A percentile compares a stretch with the other conserved stretches of the same genome.
Evolutionary conservation across 2,888 invertebrate species (phyloP).

Genomic region (Melipona beecheii): DNA sequence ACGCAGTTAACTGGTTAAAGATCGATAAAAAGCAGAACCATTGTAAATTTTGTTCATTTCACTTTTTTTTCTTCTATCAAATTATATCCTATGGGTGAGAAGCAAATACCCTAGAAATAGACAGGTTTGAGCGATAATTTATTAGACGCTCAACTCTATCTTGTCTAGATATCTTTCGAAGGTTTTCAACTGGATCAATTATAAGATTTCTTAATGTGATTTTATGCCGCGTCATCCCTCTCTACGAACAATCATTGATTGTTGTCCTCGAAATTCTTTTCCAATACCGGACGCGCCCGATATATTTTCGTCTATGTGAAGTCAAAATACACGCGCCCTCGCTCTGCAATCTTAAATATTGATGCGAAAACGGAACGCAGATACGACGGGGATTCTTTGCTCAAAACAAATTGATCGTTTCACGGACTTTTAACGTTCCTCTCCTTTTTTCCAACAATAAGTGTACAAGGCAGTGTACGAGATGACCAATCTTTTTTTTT

Average conservation of each 20-base stretch:
- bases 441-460: background rate
- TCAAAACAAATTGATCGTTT: background rate
- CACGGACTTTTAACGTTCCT: conserved; percentile 10
- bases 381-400: background rate
- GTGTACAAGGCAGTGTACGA: background rate
- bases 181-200: conserved; percentile 31
- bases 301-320: background rate
- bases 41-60: background rate
- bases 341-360: too few relatives aligned
- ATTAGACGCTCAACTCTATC: background rate
- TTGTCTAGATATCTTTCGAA: conserved; percentile 2
- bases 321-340: background rate
- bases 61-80: background rate
- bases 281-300: background rate
- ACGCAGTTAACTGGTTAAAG: too few relatives aligned
- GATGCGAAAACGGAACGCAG: background rate
- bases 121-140: background rate
- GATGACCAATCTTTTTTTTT: background rate
- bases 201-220: conserved; percentile 39
- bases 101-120: background rate
- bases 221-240: conserved; percentile 4
- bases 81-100: background rate
- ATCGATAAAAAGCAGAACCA: background rate
- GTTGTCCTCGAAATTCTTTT: background rate
- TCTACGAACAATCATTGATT: conserved; percentile 5